These are phyloP conservation scores for Epinotia bilunana DNA, from an alignment of 2,888 invertebrate species.

Conservation along the genomic window DNA sequence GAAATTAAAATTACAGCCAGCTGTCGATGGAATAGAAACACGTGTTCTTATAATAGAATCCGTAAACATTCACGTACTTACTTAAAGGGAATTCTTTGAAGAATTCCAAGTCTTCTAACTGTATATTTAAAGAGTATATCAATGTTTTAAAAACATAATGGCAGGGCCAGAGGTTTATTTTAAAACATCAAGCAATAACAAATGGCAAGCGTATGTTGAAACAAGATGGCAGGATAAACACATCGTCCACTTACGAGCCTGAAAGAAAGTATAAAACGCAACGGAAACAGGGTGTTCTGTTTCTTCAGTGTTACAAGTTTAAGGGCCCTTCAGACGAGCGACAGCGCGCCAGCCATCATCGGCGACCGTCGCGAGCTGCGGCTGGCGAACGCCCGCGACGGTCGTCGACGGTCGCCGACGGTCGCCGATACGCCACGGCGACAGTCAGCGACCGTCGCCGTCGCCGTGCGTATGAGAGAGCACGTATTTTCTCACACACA, in stretches of 20 bases:
- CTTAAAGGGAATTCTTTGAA: conserved; percentile 27
- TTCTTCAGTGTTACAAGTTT: conserved; percentile 14
- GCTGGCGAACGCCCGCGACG: no score
- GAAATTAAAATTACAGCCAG: conserved; percentile 37
- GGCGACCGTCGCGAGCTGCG: no score
- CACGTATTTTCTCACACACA: no score
- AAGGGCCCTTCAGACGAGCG: no score
- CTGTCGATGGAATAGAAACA: conserved; percentile 41
- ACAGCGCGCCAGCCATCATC: no score
- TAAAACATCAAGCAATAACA: conserved; percentile 60
- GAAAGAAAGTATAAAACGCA: conserved; percentile 50
- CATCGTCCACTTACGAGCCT: conserved; percentile 52
- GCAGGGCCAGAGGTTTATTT: conserved; percentile 50
- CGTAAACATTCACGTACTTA: conserved; percentile 32
- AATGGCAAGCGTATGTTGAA: conserved; percentile 54
- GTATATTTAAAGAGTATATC: conserved; percentile 30
- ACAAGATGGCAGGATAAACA: conserved; percentile 58
- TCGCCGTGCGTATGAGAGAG: no score
- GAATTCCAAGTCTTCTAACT: not conserved
- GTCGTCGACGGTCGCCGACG: no score
- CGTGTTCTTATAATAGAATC: conserved; percentile 30
- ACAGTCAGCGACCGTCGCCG: no score
- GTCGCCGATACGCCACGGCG: no score
- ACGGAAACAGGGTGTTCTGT: conserved; percentile 50
- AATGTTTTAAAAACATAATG: conserved; percentile 29